Base-by-base conservation (phyloP, 1,140 invertebrate species). In the Aphelinus atriplicis region DNA sequence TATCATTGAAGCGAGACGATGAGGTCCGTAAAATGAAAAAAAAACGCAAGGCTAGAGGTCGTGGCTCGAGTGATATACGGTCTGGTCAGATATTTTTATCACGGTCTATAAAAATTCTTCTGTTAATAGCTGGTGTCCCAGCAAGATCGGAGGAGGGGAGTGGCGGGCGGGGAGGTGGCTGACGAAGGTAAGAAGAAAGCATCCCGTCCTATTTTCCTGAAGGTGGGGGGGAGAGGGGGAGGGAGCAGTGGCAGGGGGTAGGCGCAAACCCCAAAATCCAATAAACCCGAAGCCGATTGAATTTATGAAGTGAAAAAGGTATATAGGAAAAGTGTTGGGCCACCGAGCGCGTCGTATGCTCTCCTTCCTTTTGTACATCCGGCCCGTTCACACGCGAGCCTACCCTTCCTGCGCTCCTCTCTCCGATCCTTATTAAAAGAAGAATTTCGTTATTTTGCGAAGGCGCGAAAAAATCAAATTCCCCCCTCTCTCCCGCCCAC, bases 301-400 rank as follows among this genome's bases (percentile, higher is more conserved):
- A 87, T 86, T 86, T 84, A 83, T 85, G 82, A 83, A 84, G 82
- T 86, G 81, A 85, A 85, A 87, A 85, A 84, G 78, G 78, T 81
- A 80, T 81, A 67, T 61, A 53, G 4, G 81, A 82, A 83, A 82
- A 81, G 78, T 77, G 69, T 48, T 64, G 42, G 45, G 10, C 61
- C 61, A 64, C 62, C 48, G 26, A 26, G 26, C n/a, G 26, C 26
- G 26, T 26, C 26, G 26, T 26, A 26, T 26, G 26, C n/a, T 50
- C 62, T 26, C 53, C 5, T 10, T 7, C 47, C 53, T 47, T 51
- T 3, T 57, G 4, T 42, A 51, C 48, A 42, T 7, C 50, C 10
- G 45, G 7, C 45, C 9, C 56, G 26, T 7, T 65, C 45, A 62
- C 60, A 55, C 45, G 51, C n/a, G 66, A 57, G 45, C 42, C 10